These are phyloP conservation scores for Chalcosyrphus nemorum DNA, from an alignment of 2,888 invertebrate genomes.

Conservation along the genomic window DNA sequence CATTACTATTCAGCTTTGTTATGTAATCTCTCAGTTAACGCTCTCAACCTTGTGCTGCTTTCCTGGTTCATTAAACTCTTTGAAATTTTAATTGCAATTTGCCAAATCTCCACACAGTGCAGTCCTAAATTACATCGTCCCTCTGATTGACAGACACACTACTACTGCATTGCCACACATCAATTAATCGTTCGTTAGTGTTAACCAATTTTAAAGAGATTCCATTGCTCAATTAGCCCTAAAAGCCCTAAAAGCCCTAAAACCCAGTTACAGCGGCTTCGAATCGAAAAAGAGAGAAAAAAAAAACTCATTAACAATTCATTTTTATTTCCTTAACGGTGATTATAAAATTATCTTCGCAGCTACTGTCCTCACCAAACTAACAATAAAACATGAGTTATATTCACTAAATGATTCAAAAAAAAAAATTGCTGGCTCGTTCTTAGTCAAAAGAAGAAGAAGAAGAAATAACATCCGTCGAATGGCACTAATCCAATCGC, in stretches of 20 bases:
- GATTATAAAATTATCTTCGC: slow-evolving; percentile 51
- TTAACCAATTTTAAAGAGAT: too few relatives aligned
- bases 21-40: too few relatives aligned
- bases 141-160: background rate
- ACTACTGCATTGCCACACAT: background rate
- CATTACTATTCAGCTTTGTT: too few relatives aligned
- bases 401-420: slow-evolving; percentile 30
- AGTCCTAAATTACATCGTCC: background rate
- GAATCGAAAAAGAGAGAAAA: too few relatives aligned
- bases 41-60: too few relatives aligned
- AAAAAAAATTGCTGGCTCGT: background rate
- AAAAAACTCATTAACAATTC: slow-evolving; percentile 41
- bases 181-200: background rate
- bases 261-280: background rate
- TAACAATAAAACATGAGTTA: slow-evolving; percentile 24
- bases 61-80: background rate
- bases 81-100: background rate
- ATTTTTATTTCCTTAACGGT: slow-evolving; percentile 29
- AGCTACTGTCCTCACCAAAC: slow-evolving; percentile 51
- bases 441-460: slow-evolving; percentile 10
- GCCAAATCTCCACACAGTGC: background rate
- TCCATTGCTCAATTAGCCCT: background rate
- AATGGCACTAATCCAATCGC: slow-evolving; percentile 41
- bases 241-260: background rate
- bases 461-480: background rate